Percentiles rank a stretch among this genome's conserved stretches.
These are phyloP conservation scores for Amphiprion clarkii DNA, from an alignment of 2,797 vertebrate genomes.

Conservation along the genomic window DNA sequence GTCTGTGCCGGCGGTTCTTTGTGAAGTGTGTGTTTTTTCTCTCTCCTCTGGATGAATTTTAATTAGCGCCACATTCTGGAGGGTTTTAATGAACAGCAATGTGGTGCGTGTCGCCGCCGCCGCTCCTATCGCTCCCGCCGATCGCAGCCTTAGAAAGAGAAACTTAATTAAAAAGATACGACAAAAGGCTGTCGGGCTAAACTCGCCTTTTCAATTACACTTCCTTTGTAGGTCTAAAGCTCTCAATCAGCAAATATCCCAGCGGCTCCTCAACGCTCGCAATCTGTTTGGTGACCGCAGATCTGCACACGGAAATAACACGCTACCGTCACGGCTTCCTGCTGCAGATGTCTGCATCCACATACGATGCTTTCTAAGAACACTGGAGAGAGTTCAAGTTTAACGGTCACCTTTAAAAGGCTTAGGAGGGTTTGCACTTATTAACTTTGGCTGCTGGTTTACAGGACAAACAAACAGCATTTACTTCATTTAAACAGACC, in stretches of 20 bases:
- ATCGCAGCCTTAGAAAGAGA: slow-evolving; percentile 74
- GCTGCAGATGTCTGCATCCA: too few species aligned
- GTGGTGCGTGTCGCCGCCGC: slow-evolving; percentile 53
- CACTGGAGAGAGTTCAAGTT: too few species aligned
- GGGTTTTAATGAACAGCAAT: slow-evolving; percentile 82
- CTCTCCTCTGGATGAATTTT: slow-evolving; percentile 72
- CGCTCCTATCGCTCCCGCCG: slow-evolving; percentile 59
- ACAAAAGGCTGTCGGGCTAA: slow-evolving; percentile 80
- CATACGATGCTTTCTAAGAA: too few species aligned
- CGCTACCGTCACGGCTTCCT: too few species aligned
- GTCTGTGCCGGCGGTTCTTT: background rate
- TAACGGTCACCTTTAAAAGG: too few species aligned
- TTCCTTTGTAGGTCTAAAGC: slow-evolving; percentile 74
- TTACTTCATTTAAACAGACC: too few species aligned
- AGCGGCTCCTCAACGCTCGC: slow-evolving; percentile 19
- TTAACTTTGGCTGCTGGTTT: too few species aligned
- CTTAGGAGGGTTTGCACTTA: too few species aligned
- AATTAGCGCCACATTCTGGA: slow-evolving; percentile 76
- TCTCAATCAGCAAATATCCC: slow-evolving; percentile 79
- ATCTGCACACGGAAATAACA: slow-evolving; percentile 13
- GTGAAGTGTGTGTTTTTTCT: slow-evolving; percentile 46
- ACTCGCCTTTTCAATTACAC: slow-evolving; percentile 81
- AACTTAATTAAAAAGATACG: slow-evolving; percentile 86
- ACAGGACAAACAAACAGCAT: too few species aligned
- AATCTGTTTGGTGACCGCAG: slow-evolving; percentile 43